Conservation (phyloP, 2,888 invertebrate species). For the Deroplatys truncata region DNA sequence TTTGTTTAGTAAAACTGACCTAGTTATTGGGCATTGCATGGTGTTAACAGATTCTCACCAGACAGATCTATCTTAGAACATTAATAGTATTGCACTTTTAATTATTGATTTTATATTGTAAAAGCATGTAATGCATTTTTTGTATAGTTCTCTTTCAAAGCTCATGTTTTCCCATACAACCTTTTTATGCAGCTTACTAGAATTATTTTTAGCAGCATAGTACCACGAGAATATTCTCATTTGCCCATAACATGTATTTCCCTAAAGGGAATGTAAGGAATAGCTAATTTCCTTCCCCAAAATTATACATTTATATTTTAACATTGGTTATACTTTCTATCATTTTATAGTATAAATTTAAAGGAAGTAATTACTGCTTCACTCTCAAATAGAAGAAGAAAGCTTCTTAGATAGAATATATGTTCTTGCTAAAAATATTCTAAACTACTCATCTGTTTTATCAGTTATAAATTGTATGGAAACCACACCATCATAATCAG, state of each 20-base stretch:
- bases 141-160: background rate
- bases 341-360: too few relatives aligned
- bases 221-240: background rate
- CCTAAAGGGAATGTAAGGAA: background rate
- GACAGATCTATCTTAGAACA: background rate
- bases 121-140: background rate
- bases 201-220: background rate
- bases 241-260: background rate
- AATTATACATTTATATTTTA: too few relatives aligned
- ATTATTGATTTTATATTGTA: background rate
- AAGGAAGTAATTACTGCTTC: too few relatives aligned
- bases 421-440: too few relatives aligned
- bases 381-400: too few relatives aligned
- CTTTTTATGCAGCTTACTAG: background rate
- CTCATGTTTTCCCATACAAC: background rate
- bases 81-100: conserved; percentile 5
- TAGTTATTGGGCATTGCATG: background rate
- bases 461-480: too few relatives aligned
- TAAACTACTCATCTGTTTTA: too few relatives aligned
- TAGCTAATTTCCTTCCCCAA: too few relatives aligned
- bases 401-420: too few relatives aligned
- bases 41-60: background rate
- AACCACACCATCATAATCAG: too few relatives aligned
- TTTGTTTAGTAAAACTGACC: background rate
- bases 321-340: too few relatives aligned